Evolutionary conservation across 2,888 invertebrate species (phyloP).

Genomic region (Yponomeuta plumbellus): DNA sequence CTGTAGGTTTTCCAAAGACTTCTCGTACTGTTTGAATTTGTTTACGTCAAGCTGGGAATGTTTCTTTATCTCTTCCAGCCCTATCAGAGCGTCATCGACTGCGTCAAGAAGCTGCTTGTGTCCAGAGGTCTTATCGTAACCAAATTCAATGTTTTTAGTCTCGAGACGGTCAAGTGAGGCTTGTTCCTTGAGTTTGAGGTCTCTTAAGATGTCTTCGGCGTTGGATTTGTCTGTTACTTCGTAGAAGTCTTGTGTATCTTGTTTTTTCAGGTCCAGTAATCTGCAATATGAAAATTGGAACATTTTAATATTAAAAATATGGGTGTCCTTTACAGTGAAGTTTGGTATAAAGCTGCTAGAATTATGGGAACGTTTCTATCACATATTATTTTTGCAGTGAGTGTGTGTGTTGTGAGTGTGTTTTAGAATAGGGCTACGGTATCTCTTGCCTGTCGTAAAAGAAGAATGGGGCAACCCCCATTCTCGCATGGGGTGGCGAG

Average conservation of each 20-base stretch:
- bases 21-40: slow-evolving; percentile 50
- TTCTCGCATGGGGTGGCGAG: no score
- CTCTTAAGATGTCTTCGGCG: slow-evolving; percentile 34
- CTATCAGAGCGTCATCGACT: slow-evolving; percentile 57
- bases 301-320: neutral
- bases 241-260: slow-evolving; percentile 42
- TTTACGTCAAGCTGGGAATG: slow-evolving; percentile 49
- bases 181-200: slow-evolving; percentile 41
- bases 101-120: slow-evolving; percentile 59
- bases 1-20: slow-evolving; percentile 35
- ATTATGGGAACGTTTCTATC: neutral
- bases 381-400: no score
- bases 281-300: slow-evolving; percentile 36
- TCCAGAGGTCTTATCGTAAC: slow-evolving; percentile 49
- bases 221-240: slow-evolving; percentile 43
- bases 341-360: no score
- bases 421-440: no score
- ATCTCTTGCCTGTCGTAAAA: no score
- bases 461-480: no score
- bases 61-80: slow-evolving; percentile 55
- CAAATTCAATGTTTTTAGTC: slow-evolving; percentile 58
- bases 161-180: slow-evolving; percentile 47
- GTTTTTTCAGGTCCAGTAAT: slow-evolving; percentile 47
- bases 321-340: no score
- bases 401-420: no score